Evolutionary conservation across 1,140 invertebrate species (phyloP).

Genomic region (Probaryconus sp.): DNA sequence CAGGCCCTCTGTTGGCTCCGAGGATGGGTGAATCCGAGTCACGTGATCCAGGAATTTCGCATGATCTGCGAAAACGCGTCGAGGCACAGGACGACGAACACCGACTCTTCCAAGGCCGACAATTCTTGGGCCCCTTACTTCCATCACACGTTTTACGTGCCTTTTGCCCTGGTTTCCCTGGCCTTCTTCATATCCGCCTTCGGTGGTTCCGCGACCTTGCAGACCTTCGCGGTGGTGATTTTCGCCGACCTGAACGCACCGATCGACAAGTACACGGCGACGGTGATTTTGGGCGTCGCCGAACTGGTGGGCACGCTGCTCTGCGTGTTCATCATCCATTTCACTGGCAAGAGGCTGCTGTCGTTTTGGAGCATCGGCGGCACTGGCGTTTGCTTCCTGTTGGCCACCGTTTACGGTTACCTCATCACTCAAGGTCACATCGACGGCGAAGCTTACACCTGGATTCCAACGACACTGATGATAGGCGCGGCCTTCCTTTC

Average conservation of each 20-base stretch:
- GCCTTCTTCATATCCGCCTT: constrained; percentile 85
- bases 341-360: constrained; percentile 84
- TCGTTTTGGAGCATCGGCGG: constrained; percentile 83
- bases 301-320: constrained; percentile 82
- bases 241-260: constrained; percentile 84
- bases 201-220: constrained; percentile 84
- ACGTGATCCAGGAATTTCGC: constrained; percentile 80
- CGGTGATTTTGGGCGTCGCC: constrained; percentile 83
- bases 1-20: constrained; percentile 82
- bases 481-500: constrained; percentile 83
- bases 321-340: constrained; percentile 83
- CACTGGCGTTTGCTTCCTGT: constrained; percentile 81
- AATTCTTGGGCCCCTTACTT: constrained; percentile 72
- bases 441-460: constrained; percentile 77
- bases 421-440: constrained; percentile 62
- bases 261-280: constrained; percentile 85
- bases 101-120: constrained; percentile 41
- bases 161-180: constrained; percentile 82
- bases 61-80: constrained; percentile 76
- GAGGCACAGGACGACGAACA: constrained; percentile 43
- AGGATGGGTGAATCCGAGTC: constrained; percentile 80
- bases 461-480: constrained; percentile 84
- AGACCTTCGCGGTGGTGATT: constrained; percentile 86
- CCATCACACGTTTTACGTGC: constrained; percentile 80
- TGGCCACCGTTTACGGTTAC: constrained; percentile 80